Evolutionary conservation across 2,888 invertebrate genomes (phyloP).

Genomic region (Petrophora chlorosata): DNA sequence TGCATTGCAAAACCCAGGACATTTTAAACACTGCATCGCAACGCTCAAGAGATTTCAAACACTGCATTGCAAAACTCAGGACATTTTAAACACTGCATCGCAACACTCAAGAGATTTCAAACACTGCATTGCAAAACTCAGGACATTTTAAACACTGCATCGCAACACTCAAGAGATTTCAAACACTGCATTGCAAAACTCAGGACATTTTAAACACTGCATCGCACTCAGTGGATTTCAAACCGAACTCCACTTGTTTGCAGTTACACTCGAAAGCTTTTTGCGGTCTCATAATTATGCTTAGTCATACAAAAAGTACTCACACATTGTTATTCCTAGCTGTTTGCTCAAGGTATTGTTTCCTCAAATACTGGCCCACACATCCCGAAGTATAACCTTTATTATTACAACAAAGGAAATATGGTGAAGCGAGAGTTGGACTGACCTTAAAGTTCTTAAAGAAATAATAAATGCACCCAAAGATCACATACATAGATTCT

Average conservation of each 20-base stretch:
- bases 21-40: no score
- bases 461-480: no score
- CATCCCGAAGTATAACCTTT: conserved; percentile 41
- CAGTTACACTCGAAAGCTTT: conserved; percentile 44
- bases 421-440: conserved; percentile 14
- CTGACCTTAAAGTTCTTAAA: no score
- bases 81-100: neutral
- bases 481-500: no score
- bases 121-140: no score
- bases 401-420: conserved; percentile 5
- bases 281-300: conserved; percentile 30
- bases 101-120: no score
- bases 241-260: conserved; percentile 32
- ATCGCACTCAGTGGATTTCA: neutral
- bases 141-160: neutral
- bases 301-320: conserved; percentile 26
- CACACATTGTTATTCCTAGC: conserved; percentile 45
- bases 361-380: conserved; percentile 52
- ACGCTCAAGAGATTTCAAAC: no score
- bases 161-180: neutral
- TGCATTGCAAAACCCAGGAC: no score
- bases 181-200: neutral
- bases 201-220: neutral
- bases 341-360: conserved; percentile 57
- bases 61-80: no score